Percentiles rank a stretch among this genome's conserved stretches.
These are phyloP conservation scores for Epinotia bilunana DNA, from an alignment of 2,888 invertebrate species.

Conservation along the genomic window DNA sequence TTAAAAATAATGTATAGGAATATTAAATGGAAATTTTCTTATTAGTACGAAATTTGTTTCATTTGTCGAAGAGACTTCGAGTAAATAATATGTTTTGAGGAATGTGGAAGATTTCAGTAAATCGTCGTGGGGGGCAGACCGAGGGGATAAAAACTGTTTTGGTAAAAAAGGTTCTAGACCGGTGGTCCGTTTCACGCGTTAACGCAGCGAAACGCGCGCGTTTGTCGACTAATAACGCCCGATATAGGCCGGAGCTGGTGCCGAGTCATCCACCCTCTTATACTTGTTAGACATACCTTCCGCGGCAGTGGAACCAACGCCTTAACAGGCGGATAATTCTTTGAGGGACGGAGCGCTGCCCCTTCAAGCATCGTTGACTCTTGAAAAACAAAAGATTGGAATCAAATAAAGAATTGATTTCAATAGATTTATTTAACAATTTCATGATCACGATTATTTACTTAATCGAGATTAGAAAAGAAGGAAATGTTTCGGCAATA, in stretches of 20 bases:
- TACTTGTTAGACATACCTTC: conserved; percentile 44
- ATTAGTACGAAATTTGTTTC: conserved; percentile 46
- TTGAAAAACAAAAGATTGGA: conserved; percentile 28
- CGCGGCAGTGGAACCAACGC: conserved; percentile 34
- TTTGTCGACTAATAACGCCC: conserved; percentile 78
- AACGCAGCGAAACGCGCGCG: conserved; percentile 69
- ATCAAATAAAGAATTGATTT: conserved; percentile 31
- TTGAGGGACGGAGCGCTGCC: conserved; percentile 26
- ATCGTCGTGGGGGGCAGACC: conserved; percentile 72
- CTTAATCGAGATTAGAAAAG: background rate
- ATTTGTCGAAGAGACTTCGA: conserved; percentile 5
- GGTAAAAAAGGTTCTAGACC: conserved; percentile 68
- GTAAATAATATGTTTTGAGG: background rate
- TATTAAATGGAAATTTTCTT: conserved; percentile 67
- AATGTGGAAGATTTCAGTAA: conserved; percentile 38
- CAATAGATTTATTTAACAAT: conserved; percentile 7
- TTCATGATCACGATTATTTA: conserved; percentile 5
- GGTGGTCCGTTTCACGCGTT: conserved; percentile 81
- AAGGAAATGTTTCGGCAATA: background rate
- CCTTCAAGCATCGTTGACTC: conserved; percentile 24
- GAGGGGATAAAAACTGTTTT: conserved; percentile 57
- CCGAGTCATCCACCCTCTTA: conserved; percentile 70
- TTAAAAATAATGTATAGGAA: conserved; percentile 68
- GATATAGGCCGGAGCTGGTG: conserved; percentile 72
- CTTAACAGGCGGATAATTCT: conserved; percentile 41